Conservation (phyloP, 92 coral and sea anemone species). For the Umimayanthus chanpuru region DNA sequence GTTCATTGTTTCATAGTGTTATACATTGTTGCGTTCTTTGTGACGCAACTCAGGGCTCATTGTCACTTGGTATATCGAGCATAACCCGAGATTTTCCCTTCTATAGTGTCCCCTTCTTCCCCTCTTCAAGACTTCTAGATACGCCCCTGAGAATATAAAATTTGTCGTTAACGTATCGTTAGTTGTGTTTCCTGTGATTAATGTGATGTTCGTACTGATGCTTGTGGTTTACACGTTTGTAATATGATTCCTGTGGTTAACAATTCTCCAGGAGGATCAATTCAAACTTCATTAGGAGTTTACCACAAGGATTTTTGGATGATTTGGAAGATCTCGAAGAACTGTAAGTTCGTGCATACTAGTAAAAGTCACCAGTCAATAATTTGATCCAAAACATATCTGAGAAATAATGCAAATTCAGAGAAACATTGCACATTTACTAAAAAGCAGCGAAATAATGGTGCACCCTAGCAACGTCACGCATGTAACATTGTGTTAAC, state of each 20-base stretch:
- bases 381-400: not conserved
- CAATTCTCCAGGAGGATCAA: constrained; percentile 35
- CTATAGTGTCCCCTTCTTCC: too few relatives aligned
- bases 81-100: too few relatives aligned
- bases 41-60: too few relatives aligned
- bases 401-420: too few relatives aligned
- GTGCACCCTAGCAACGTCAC: not conserved
- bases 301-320: constrained; percentile 1
- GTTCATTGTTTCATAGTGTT: too few relatives aligned
- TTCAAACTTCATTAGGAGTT: constrained; percentile 32
- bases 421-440: too few relatives aligned
- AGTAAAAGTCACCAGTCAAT: not conserved
- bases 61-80: too few relatives aligned
- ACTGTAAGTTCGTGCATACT: constrained; percentile 16
- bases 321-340: constrained; percentile 35
- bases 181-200: not conserved
- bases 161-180: not conserved
- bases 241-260: not conserved
- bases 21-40: too few relatives aligned
- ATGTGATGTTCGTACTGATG: not conserved
- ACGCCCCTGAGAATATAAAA: too few relatives aligned
- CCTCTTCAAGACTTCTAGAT: too few relatives aligned
- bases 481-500: too few relatives aligned
- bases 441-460: not conserved
- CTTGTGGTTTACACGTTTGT: not conserved